Conservation (phyloP, 2,888 invertebrate species). For the Lymantria monacha region DNA sequence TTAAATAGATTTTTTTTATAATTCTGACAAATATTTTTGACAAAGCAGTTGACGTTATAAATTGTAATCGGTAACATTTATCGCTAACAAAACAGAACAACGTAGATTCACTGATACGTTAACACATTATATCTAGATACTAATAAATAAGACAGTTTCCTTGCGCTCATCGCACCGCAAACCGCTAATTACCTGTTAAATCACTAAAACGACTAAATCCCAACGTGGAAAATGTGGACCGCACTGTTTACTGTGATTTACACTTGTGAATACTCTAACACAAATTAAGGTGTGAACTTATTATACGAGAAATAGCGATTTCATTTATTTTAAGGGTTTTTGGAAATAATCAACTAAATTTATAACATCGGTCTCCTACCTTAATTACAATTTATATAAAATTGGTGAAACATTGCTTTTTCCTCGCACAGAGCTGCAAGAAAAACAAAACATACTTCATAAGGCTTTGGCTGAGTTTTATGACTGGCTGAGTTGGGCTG, state of each 20-base stretch:
- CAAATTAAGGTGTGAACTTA: constrained; percentile 21
- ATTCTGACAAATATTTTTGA: too few relatives aligned
- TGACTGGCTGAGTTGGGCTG: too few relatives aligned
- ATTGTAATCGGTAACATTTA: background rate
- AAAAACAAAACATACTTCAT: too few relatives aligned
- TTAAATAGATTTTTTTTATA: too few relatives aligned
- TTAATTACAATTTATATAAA: too few relatives aligned
- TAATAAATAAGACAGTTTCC: constrained; percentile 23
- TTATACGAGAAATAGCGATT: constrained; percentile 16
- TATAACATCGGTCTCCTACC: too few relatives aligned
- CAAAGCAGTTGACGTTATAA: background rate
- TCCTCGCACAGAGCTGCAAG: too few relatives aligned
- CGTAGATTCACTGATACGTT: background rate
- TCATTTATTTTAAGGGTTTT: background rate
- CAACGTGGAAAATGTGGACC: constrained; percentile 44
- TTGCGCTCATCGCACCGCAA: constrained; percentile 39
- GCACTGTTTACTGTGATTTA: constrained; percentile 71
- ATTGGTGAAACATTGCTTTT: too few relatives aligned
- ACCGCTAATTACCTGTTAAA: constrained; percentile 78
- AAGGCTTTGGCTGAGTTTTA: too few relatives aligned
- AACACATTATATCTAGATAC: background rate
- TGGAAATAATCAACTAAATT: too few relatives aligned
- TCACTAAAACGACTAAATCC: constrained; percentile 66
- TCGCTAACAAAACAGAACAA: background rate
- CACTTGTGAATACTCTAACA: constrained; percentile 57